These are phyloP conservation scores for Apolygus lucorum DNA, from an alignment of 1,140 invertebrate genomes.

Conservation along the genomic window DNA sequence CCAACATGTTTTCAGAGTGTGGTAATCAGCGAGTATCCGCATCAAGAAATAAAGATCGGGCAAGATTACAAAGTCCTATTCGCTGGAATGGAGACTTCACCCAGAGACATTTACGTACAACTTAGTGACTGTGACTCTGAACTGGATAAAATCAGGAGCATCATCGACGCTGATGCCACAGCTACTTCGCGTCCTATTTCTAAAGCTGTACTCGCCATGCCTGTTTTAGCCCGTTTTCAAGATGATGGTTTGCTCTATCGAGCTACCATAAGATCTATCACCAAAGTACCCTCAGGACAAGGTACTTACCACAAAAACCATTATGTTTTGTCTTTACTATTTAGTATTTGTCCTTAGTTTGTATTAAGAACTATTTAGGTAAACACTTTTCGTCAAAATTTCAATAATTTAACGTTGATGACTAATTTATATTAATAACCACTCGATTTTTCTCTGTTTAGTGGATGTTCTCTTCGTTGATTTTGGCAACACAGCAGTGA, in stretches of 20 bases:
- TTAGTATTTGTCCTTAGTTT: no score
- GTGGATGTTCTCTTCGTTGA: slow-evolving; percentile 48
- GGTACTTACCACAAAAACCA: no score
- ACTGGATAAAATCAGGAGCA: background rate
- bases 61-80: background rate
- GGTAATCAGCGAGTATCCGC: background rate
- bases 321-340: no score
- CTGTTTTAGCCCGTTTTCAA: slow-evolving; percentile 43
- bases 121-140: background rate
- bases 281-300: background rate
- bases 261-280: slow-evolving; percentile 41
- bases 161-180: background rate
- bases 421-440: no score
- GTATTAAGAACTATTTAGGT: no score
- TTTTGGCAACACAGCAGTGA: slow-evolving; percentile 58
- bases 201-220: slow-evolving; percentile 1
- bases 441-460: slow-evolving; percentile 28
- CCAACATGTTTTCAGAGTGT: slow-evolving; percentile 1
- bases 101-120: background rate
- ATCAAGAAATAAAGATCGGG: background rate
- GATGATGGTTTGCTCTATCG: slow-evolving; percentile 48
- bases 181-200: background rate
- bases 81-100: background rate
- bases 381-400: no score
- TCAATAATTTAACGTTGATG: no score